Percentiles rank a stretch among this genome's conserved stretches.
phyloP scores from a whole-genome alignment of 2,888 invertebrate genomes.

The Micoletzkya japonica region DNA sequence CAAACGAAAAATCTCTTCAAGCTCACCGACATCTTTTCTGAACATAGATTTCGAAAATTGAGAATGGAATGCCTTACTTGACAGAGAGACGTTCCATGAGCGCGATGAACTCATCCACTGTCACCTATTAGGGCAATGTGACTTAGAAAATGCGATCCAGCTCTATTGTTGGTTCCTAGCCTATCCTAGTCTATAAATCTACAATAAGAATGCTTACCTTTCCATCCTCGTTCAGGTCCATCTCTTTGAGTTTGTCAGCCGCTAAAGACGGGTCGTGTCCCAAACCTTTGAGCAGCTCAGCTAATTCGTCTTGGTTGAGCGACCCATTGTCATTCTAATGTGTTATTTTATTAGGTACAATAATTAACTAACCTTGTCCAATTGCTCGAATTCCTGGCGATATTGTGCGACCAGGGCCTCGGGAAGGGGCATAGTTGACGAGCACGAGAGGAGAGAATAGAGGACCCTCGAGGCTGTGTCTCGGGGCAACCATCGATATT shows the following conservation, averaged over 20 bases:
- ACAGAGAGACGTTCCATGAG: slow-evolving; percentile 5
- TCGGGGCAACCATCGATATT: too few species aligned
- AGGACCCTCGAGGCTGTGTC: too few species aligned
- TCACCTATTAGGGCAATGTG: neutral
- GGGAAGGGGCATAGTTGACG: slow-evolving; percentile 19
- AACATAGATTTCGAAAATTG: neutral
- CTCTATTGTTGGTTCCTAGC: neutral
- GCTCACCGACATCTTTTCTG: slow-evolving; percentile 6
- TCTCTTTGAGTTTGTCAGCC: slow-evolving; percentile 1
- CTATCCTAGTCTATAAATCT: too few species aligned
- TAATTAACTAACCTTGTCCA: slow-evolving; percentile 6
- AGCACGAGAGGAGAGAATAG: neutral
- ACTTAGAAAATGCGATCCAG: neutral
- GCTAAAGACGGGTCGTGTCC: neutral
- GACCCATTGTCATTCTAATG: slow-evolving; percentile 8
- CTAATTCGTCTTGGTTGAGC: neutral
- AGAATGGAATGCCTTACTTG: neutral
- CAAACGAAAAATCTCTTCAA: slow-evolving; percentile 15
- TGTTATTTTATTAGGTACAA: neutral
- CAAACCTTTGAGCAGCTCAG: neutral
- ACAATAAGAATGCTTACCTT: neutral
- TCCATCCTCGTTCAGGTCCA: neutral
- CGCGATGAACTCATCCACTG: slow-evolving; percentile 10
- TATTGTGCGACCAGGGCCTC: neutral
- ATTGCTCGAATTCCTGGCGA: slow-evolving; percentile 1